Evolutionary conservation across 2,113 vertebrate genomes (phyloP).

Genomic region (Leuciscus idus): DNA sequence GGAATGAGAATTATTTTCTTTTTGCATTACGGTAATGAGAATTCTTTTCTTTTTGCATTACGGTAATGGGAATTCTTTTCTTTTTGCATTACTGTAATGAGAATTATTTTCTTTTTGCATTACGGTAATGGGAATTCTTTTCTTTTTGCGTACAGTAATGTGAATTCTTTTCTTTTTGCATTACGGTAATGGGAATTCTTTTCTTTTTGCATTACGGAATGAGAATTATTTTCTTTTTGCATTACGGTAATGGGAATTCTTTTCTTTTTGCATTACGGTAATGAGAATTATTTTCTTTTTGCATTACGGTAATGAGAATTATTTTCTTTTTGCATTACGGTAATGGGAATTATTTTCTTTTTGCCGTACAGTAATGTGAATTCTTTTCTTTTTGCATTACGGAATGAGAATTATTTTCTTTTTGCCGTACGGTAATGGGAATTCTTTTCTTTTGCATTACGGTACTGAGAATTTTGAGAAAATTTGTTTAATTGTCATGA

Average conservation of each 20-base stretch:
- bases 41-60: background rate
- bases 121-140: background rate
- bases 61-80: background rate
- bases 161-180: background rate
- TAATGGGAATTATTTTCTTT: no score
- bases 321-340: no score
- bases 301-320: no score
- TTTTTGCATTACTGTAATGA: background rate
- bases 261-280: background rate
- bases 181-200: background rate
- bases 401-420: background rate
- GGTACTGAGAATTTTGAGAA: background rate
- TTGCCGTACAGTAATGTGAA: no score
- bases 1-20: background rate
- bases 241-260: background rate
- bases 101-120: background rate
- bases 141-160: background rate
- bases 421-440: background rate
- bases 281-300: background rate
- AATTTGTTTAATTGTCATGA: background rate
- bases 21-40: background rate
- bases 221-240: background rate
- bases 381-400: no score
- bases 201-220: background rate
- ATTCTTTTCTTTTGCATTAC: background rate